Conservation (phyloP, 2,888 invertebrate species). For the Galeopsomyia nigrocyanea region DNA sequence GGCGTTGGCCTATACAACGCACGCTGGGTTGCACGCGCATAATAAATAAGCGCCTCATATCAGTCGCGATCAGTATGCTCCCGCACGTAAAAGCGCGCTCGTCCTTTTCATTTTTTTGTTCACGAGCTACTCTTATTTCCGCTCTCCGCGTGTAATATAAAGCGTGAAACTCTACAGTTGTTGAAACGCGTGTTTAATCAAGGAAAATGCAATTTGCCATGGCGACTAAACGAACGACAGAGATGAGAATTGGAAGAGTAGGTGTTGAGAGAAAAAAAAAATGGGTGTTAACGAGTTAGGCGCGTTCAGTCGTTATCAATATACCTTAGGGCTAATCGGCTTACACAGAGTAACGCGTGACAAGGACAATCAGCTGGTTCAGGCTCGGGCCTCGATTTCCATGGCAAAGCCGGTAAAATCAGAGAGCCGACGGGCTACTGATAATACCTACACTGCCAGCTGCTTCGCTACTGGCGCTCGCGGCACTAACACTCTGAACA, state of each 20-base stretch:
- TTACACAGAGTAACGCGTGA: slow-evolving; percentile 32
- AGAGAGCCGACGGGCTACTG: background rate
- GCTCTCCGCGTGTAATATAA: too few species aligned
- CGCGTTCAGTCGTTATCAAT: background rate
- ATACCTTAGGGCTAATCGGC: slow-evolving; percentile 30
- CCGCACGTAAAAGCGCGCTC: slow-evolving; percentile 20
- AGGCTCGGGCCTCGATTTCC: slow-evolving; percentile 27
- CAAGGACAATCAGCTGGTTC: slow-evolving; percentile 31
- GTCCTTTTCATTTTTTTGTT: slow-evolving; percentile 8
- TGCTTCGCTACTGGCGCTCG: background rate
- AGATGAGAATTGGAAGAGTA: slow-evolving; percentile 3
- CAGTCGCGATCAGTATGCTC: slow-evolving; percentile 31
- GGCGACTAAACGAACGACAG: background rate
- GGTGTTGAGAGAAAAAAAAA: slow-evolving; percentile 1
- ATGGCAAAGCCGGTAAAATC: slow-evolving; percentile 18
- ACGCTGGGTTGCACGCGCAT: slow-evolving; percentile 13
- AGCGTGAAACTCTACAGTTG: too few species aligned
- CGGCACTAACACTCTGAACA: slow-evolving; percentile 11
- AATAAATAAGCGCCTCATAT: slow-evolving; percentile 21
- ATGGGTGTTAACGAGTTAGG: too few species aligned
- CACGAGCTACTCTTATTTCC: background rate
- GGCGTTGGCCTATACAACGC: background rate
- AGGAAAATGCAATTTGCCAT: too few species aligned
- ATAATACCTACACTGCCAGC: slow-evolving; percentile 14
- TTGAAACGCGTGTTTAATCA: too few species aligned